Percentiles rank a stretch among this genome's conserved stretches.
These are phyloP conservation scores for Tyrophagus putrescentiae DNA, from an alignment of 1,140 invertebrate genomes.

Conservation along the genomic window DNA sequence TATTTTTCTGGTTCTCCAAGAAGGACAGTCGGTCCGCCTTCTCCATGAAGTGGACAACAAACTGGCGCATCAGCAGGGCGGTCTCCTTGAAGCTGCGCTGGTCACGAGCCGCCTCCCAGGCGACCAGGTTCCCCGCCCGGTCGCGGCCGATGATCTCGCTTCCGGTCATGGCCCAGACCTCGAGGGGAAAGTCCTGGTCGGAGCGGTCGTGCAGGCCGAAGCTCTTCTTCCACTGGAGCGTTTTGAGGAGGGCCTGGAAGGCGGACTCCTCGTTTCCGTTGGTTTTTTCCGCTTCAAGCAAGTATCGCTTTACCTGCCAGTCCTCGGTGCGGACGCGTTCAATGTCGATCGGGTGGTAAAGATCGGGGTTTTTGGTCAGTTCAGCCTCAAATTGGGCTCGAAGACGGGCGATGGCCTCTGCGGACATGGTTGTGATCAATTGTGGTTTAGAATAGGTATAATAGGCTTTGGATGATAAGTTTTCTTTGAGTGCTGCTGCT, in stretches of 20 bases:
- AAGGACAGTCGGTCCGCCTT: neutral
- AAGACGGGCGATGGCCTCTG: no score
- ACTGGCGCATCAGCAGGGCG: neutral
- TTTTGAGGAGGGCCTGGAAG: neutral
- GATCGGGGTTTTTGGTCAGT: neutral
- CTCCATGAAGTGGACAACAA: slow-evolving; percentile 3
- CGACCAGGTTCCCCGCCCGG: neutral
- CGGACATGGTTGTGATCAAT: no score
- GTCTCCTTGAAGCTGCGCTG: neutral
- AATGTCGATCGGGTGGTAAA: neutral
- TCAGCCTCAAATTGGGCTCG: neutral
- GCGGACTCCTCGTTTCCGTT: neutral
- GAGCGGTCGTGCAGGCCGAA: neutral
- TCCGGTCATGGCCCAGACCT: neutral
- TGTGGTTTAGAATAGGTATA: no score
- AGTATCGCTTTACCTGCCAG: neutral
- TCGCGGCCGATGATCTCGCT: neutral
- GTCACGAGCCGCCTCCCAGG: no score
- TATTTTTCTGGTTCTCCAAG: no score
- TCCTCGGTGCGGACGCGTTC: neutral
- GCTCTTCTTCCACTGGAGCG: neutral
- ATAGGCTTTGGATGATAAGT: no score
- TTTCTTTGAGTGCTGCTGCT: no score
- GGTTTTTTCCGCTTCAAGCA: neutral
- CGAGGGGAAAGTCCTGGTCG: neutral